phyloP scores from a whole-genome alignment of 2,888 invertebrate genomes.

The Calephelis perditalis region DNA sequence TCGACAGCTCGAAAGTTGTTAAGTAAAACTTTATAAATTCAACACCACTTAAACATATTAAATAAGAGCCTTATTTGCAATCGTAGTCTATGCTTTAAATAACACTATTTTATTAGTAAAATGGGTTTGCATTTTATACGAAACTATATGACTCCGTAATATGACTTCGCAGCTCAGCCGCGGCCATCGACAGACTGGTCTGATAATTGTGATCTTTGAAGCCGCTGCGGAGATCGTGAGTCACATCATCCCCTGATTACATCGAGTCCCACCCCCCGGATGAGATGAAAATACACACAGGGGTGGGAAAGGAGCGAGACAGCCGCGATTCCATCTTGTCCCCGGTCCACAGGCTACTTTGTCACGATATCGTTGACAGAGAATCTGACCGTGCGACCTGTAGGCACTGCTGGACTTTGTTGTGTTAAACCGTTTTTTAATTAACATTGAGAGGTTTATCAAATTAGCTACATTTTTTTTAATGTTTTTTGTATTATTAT shows the following conservation, averaged over 20 bases:
- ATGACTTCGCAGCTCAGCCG: conserved; percentile 67
- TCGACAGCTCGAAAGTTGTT: conserved; percentile 63
- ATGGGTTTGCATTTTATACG: conserved; percentile 16
- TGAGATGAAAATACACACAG: conserved; percentile 39
- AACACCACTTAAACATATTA: conserved; percentile 29
- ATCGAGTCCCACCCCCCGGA: conserved; percentile 73
- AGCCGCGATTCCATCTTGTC: conserved; percentile 81
- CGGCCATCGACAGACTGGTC: conserved; percentile 77
- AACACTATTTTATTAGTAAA: neutral
- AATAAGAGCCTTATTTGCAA: neutral
- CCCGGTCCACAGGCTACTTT: conserved; percentile 76
- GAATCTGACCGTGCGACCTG: conserved; percentile 40
- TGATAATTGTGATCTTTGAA: conserved; percentile 77
- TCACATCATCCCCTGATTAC: conserved; percentile 79
- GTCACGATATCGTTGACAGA: conserved; percentile 64
- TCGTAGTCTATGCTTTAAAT: neutral
- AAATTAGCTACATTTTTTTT: too few species aligned
- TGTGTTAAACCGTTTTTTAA: neutral
- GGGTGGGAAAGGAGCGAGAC: conserved; percentile 45
- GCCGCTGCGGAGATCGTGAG: conserved; percentile 74
- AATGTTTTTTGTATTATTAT: too few species aligned
- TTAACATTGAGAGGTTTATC: neutral
- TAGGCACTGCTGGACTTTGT: conserved; percentile 13
- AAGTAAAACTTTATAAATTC: conserved; percentile 30
- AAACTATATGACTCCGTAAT: conserved; percentile 44